A percentile compares a stretch with the other conserved stretches of the same genome.
Evolutionary conservation across 2,888 invertebrate genomes (phyloP).

Genomic region (Athalia rosae): DNA sequence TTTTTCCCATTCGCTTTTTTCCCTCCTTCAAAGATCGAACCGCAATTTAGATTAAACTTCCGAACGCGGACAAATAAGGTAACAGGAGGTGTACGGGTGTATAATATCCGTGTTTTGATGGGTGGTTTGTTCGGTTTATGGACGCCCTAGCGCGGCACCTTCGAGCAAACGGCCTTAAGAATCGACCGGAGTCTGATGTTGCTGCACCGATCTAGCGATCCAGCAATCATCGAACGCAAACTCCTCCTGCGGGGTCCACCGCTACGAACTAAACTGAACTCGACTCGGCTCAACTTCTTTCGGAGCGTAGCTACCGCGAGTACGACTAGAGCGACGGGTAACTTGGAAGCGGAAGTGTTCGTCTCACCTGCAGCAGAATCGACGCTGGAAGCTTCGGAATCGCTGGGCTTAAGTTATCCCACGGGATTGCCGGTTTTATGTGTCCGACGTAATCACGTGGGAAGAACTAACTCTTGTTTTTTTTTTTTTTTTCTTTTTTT

Average conservation of each 20-base stretch:
- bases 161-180: slow-evolving; percentile 6
- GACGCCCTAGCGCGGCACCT: slow-evolving; percentile 31
- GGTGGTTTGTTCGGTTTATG: slow-evolving; percentile 34
- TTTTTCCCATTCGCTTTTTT: too few species aligned
- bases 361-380: neutral
- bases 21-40: too few species aligned
- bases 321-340: neutral
- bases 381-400: neutral
- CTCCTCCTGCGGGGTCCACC: neutral
- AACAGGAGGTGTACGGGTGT: neutral
- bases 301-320: too few species aligned
- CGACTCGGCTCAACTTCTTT: too few species aligned
- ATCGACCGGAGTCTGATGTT: neutral
- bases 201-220: neutral
- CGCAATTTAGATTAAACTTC: too few species aligned
- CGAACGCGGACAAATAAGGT: slow-evolving; percentile 5
- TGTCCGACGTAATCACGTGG: slow-evolving; percentile 22
- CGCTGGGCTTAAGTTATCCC: slow-evolving; percentile 24
- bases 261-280: too few species aligned
- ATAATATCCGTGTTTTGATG: slow-evolving; percentile 17
- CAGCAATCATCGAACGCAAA: slow-evolving; percentile 28
- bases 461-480: neutral
- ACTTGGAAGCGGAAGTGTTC: slow-evolving; percentile 29
- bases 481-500: slow-evolving; percentile 9
- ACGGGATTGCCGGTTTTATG: slow-evolving; percentile 39